These are phyloP conservation scores for Chelon labrosus DNA, from an alignment of 2,797 vertebrate genomes.

Conservation along the genomic window DNA sequence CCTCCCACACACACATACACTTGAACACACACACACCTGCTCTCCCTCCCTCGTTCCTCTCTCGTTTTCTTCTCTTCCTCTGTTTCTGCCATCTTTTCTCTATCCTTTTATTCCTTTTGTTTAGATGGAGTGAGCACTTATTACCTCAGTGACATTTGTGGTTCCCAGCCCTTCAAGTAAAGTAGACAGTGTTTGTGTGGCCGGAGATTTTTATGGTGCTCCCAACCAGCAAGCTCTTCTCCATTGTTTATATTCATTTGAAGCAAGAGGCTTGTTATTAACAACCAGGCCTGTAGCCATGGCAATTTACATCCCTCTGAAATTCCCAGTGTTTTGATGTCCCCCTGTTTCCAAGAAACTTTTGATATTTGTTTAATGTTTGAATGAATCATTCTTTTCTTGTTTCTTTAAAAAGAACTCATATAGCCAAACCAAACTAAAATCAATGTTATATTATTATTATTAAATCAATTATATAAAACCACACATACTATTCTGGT, in stretches of 20 bases:
- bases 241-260: constrained; percentile 40
- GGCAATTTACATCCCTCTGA: constrained; percentile 27
- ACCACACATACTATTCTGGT: too few species aligned
- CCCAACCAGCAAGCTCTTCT: constrained; percentile 20
- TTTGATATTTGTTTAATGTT: background rate
- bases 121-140: constrained; percentile 40
- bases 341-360: background rate
- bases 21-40: constrained; percentile 51
- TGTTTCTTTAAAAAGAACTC: too few species aligned
- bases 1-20: constrained; percentile 62
- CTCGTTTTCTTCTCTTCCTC: constrained; percentile 31
- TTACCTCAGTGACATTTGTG: constrained; percentile 54
- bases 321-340: constrained; percentile 18
- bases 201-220: constrained; percentile 44
- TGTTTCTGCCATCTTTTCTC: constrained; percentile 43
- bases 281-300: constrained; percentile 23
- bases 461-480: too few species aligned
- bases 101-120: constrained; percentile 38
- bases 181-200: constrained; percentile 21
- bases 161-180: constrained; percentile 49
- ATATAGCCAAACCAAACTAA: too few species aligned
- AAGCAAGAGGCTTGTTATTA: constrained; percentile 42
- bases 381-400: too few species aligned
- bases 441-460: too few species aligned
- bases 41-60: constrained; percentile 39